A percentile compares a stretch with the other conserved stretches of the same genome.
Evolutionary conservation across 2,113 vertebrate genomes (phyloP).

Genomic region (Nyctereutes procyonoides): DNA sequence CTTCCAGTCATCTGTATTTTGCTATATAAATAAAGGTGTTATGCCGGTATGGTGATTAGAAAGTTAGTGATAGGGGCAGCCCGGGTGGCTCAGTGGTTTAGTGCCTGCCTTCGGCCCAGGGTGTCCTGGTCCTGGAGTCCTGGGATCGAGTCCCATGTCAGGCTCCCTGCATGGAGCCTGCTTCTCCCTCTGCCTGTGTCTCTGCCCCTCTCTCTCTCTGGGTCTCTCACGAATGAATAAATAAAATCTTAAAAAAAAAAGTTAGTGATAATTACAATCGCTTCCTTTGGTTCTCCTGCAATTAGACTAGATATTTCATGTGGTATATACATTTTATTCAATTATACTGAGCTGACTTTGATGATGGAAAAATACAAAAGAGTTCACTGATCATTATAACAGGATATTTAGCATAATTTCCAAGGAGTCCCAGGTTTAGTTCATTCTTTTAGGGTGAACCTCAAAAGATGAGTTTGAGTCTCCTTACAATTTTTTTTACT

Average conservation of each 20-base stretch:
- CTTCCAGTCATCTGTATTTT: not conserved
- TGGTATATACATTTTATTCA: conserved; percentile 19
- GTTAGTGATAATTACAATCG: conserved; percentile 25
- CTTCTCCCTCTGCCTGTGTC: too few species aligned
- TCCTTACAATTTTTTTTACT: conserved; percentile 8
- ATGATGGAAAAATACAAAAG: conserved; percentile 65
- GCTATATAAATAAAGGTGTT: not conserved
- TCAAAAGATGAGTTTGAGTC: conserved; percentile 21
- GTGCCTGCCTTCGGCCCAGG: too few species aligned
- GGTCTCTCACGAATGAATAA: too few species aligned
- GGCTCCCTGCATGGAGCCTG: too few species aligned
- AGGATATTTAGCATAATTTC: conserved; percentile 52
- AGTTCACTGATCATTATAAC: conserved; percentile 49
- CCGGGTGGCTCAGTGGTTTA: too few species aligned
- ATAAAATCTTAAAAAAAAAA: too few species aligned
- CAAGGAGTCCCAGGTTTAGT: conserved; percentile 45
- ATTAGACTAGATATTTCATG: conserved; percentile 51
- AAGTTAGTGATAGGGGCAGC: not conserved
- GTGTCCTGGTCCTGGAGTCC: too few species aligned
- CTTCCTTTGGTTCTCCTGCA: conserved; percentile 50
- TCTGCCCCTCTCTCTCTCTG: too few species aligned
- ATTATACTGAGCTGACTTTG: conserved; percentile 38
- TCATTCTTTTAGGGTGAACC: not conserved
- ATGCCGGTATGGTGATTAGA: not conserved
- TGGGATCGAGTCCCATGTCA: too few species aligned